Evolutionary conservation across 2,797 vertebrate species (phyloP), one percentile per base, ranked within the genome.

Genomic region (Neosilurus hyrtlii): DNA sequence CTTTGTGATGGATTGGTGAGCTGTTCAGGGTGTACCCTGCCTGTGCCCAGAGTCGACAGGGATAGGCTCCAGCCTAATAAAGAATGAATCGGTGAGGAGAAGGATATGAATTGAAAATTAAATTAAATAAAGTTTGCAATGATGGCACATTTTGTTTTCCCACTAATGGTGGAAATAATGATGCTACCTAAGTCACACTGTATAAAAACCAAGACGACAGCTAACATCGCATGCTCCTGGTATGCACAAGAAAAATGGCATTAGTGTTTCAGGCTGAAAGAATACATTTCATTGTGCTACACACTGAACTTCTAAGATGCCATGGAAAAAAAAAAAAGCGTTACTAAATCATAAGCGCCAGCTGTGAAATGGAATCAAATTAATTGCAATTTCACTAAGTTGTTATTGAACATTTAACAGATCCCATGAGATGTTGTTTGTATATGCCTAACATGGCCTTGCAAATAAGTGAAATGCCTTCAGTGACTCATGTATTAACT

Each of bases 341-440:
- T 43, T 24, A 18, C 30, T 43, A 24, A 61, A 80, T 87, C 88
- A 82, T 84, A 73, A 75, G 12, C 90, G 15, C 70, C 93, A 93
- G 92, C 92, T 94, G 92, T 86, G 73, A 83, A 87, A 93, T 88
- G 92, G 89, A 93, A 90, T 86, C 91, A 92, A 92, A 96, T 95
- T 93, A 95, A 93, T 94, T 91, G 91, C 91, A 91, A 95, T 93
- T 95, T 92, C 90, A 92, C 88, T 91, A 92, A 94, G 91, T 89
- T 91, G 90, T 93, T 94, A 94, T 93, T 93, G 90, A 91, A 92
- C 93, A 93, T 93, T 90, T 95, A 92, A 95, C 92, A 89, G 88
- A 86, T 91, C 90, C 92, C 94, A 89, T 66, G 89, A 91, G 92
- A 90, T 84, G 82, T 85, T 88, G 90, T 87, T 87, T 90, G 87